Evolutionary conservation across 2,113 vertebrate genomes (phyloP).

Genomic region (Gadus chalcogrammus): DNA sequence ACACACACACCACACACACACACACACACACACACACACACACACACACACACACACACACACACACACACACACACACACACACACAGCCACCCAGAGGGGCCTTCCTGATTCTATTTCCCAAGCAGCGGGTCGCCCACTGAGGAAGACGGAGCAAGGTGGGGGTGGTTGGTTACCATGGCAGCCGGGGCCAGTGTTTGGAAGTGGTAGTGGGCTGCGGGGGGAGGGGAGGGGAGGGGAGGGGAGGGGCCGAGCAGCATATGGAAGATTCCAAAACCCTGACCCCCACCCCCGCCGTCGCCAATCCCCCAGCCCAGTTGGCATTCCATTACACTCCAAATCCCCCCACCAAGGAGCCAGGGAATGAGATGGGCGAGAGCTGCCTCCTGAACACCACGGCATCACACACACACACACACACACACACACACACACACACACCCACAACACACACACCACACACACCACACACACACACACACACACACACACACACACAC

Average conservation of each 20-base stretch:
- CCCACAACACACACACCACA: too few relatives aligned
- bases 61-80: conserved; percentile 14
- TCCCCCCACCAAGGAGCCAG: neutral
- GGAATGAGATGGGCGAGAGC: neutral
- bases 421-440: too few relatives aligned
- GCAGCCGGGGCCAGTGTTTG: conserved; percentile 41
- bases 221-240: conserved; percentile 3
- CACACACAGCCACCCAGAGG: neutral
- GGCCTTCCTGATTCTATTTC: conserved; percentile 16
- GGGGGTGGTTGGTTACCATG: conserved; percentile 48
- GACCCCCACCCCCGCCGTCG: conserved; percentile 23
- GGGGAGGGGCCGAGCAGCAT: conserved; percentile 28
- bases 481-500: too few relatives aligned
- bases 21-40: neutral
- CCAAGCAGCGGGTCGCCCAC: conserved; percentile 2
- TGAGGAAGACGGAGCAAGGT: conserved; percentile 11
- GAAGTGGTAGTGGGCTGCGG: conserved; percentile 9
- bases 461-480: too few relatives aligned
- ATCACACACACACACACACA: too few relatives aligned
- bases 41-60: neutral
- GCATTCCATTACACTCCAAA: conserved; percentile 39
- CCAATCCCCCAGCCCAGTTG: conserved; percentile 27
- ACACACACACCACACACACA: neutral
- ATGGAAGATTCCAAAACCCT: conserved; percentile 15
- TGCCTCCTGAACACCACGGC: neutral